phyloP scores from a whole-genome alignment of 2,113 vertebrate genomes.

The Tachysurus fulvidraco region DNA sequence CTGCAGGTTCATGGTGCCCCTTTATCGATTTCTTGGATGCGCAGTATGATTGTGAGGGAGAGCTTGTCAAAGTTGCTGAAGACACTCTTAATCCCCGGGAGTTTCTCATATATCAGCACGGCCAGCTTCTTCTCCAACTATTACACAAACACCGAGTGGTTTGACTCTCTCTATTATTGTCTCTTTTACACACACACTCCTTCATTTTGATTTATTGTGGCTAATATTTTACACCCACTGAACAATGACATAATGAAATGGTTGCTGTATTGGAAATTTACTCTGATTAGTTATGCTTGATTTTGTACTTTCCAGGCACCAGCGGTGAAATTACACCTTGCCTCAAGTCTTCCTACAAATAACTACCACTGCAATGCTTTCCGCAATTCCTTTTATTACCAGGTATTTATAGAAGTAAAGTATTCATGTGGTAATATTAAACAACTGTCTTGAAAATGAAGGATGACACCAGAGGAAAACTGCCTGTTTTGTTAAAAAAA shows the following conservation, averaged over 20 bases:
- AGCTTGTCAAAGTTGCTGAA: constrained; percentile 65
- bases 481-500: not conserved
- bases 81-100: constrained; percentile 77
- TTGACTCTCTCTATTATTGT: constrained; percentile 48
- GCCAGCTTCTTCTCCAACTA: constrained; percentile 74
- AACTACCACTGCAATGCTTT: constrained; percentile 75
- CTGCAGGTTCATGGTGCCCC: constrained; percentile 54
- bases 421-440: not conserved
- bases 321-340: constrained; percentile 75
- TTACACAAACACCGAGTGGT: constrained; percentile 75
- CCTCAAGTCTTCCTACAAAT: constrained; percentile 76
- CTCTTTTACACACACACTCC: not conserved
- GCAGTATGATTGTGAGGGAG: constrained; percentile 69
- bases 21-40: constrained; percentile 70
- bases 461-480: not conserved
- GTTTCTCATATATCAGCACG: constrained; percentile 80
- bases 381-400: constrained; percentile 83
- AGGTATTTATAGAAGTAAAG: constrained; percentile 71
- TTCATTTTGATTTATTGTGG: constrained; percentile 21
- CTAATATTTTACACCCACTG: constrained; percentile 1
- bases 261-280: constrained; percentile 12
- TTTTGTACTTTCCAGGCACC: constrained; percentile 71
- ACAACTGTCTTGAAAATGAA: not conserved
- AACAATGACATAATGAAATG: constrained; percentile 28
- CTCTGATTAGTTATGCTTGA: constrained; percentile 31